phyloP scores from a whole-genome alignment of 2,888 invertebrate genomes.

The Calliscelio sp. region DNA sequence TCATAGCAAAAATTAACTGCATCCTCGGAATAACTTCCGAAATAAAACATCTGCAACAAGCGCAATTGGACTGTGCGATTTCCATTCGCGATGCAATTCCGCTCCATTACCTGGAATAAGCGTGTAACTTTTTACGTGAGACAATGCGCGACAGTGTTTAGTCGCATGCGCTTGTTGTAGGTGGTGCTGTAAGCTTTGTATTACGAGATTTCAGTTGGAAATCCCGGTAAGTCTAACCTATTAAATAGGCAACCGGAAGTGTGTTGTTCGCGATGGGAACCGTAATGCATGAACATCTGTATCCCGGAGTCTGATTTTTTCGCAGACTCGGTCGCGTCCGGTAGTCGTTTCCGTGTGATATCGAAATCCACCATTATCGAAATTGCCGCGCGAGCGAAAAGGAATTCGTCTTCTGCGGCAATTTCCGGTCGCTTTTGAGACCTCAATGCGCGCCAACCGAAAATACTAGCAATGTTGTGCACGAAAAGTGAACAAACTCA shows the following conservation, averaged over 20 bases:
- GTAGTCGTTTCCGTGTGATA: slow-evolving; percentile 73
- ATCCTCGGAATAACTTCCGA: slow-evolving; percentile 2
- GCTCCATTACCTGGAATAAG: slow-evolving; percentile 46
- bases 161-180: no score
- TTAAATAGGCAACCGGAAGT: slow-evolving; percentile 18
- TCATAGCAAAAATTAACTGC: no score
- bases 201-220: no score
- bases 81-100: slow-evolving; percentile 34
- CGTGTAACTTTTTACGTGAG: slow-evolving; percentile 41
- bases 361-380: slow-evolving; percentile 80
- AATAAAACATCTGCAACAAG: slow-evolving; percentile 11
- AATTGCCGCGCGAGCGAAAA: slow-evolving; percentile 75
- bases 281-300: slow-evolving; percentile 25
- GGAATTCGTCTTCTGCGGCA: slow-evolving; percentile 74
- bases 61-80: slow-evolving; percentile 3
- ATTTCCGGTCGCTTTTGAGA: slow-evolving; percentile 82
- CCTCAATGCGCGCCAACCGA: slow-evolving; percentile 78
- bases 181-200: no score
- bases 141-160: no score
- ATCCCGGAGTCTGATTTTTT: slow-evolving; percentile 64
- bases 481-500: slow-evolving; percentile 3
- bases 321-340: slow-evolving; percentile 58
- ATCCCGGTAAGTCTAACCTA: slow-evolving; percentile 23
- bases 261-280: slow-evolving; percentile 12
- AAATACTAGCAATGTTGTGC: slow-evolving; percentile 34